These are phyloP conservation scores for Zaprionus lineosus DNA, from an alignment of 2,888 invertebrate species.

Conservation along the genomic window DNA sequence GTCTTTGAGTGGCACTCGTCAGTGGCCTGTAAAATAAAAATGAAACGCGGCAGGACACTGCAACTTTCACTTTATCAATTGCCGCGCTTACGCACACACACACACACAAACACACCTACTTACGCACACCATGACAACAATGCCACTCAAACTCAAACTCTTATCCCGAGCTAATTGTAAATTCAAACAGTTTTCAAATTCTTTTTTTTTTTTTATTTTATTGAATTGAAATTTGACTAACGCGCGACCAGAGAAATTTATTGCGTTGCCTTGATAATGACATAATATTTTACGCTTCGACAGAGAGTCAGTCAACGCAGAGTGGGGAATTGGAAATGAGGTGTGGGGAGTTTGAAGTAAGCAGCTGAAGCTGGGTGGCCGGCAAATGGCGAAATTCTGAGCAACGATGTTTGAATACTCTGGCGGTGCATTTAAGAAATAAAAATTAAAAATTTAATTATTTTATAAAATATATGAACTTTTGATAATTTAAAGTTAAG, in stretches of 20 bases:
- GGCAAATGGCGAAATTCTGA: constrained; percentile 37
- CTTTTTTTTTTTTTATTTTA: constrained; percentile 29
- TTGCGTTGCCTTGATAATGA: constrained; percentile 78
- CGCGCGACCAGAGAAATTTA: constrained; percentile 64
- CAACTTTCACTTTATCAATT: constrained; percentile 70
- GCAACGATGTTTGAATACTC: constrained; percentile 51
- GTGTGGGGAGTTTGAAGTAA: too few relatives aligned
- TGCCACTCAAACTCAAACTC: constrained; percentile 26
- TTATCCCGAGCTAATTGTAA: constrained; percentile 75
- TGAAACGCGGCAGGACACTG: constrained; percentile 66
- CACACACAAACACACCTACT: constrained; percentile 41
- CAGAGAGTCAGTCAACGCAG: constrained; percentile 37
- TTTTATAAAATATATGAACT: too few relatives aligned
- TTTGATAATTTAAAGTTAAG: too few relatives aligned
- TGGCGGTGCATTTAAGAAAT: too few relatives aligned
- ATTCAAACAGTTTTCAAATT: constrained; percentile 60
- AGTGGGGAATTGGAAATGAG: too few relatives aligned
- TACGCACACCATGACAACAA: constrained; percentile 65
- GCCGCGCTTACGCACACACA: constrained; percentile 33
- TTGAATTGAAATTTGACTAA: constrained; percentile 68
- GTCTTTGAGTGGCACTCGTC: constrained; percentile 66
- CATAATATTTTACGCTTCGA: constrained; percentile 80
- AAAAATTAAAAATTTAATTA: too few relatives aligned
- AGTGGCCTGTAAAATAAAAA: constrained; percentile 62
- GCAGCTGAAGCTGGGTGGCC: constrained; percentile 11